Conservation (phyloP, 2,113 vertebrate species). For the Notothenia rossii region DNA sequence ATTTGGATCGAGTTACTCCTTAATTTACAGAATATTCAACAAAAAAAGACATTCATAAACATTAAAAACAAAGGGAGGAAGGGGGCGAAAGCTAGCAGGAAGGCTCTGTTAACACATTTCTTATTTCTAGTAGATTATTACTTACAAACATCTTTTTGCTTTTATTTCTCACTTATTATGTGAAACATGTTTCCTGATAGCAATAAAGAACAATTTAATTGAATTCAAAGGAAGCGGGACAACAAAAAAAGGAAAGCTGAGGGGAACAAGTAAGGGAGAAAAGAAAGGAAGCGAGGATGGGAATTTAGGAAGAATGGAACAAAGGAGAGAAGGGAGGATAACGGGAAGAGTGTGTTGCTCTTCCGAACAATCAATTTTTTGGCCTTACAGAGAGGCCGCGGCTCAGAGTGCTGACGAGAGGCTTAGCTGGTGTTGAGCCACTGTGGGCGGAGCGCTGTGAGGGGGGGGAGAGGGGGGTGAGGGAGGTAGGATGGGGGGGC, state of each 20-base stretch:
- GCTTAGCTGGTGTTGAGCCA: slow-evolving; percentile 53
- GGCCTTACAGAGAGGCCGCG: slow-evolving; percentile 69
- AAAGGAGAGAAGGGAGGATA: not conserved
- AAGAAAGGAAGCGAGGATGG: not conserved
- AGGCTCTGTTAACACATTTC: no score
- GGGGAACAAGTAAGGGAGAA: not conserved
- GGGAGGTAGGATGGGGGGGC: slow-evolving; percentile 1
- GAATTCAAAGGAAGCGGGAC: not conserved
- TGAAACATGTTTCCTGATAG: no score
- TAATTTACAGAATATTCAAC: not conserved
- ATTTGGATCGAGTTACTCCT: not conserved
- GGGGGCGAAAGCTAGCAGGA: not conserved
- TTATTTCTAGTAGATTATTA: no score
- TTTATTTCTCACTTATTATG: no score
- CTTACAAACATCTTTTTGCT: no score
- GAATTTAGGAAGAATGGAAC: not conserved
- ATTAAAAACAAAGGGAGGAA: not conserved
- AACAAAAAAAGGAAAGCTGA: not conserved
- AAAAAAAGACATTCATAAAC: not conserved
- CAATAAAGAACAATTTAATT: no score
- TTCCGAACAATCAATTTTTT: slow-evolving; percentile 62
- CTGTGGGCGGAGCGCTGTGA: slow-evolving; percentile 46
- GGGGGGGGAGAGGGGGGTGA: not conserved
- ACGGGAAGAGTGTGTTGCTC: slow-evolving; percentile 11
- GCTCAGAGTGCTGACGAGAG: slow-evolving; percentile 80